Base-by-base conservation (phyloP, 2,113 vertebrate species). In the Emydocephalus ijimae region DNA sequence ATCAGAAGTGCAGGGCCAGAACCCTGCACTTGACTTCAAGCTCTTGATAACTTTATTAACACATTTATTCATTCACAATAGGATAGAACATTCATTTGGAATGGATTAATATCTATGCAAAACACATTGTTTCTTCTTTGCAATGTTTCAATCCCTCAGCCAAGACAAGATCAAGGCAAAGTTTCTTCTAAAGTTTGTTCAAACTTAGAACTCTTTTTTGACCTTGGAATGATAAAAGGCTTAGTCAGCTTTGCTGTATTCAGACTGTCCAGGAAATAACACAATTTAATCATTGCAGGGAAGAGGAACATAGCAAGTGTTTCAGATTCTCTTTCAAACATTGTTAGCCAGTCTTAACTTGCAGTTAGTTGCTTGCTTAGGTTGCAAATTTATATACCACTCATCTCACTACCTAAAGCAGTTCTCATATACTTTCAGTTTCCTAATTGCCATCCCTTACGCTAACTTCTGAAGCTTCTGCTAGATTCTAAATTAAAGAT, bases 211-310 rank as follows among this genome's bases (percentile, higher is more conserved):
- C n/a, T 45, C 94, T 18, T 90, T 69, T 96, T 94, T 96, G 93
- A 95, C 96, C 95, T 96, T 96, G 93, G 45, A 94, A 59, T 39
- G 55, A 92, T 57, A 43, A 94, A 87, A 95, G 89, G 95, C 96
- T 96, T 94, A 96, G 95, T 96, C 96, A 97, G 94, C 91, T 55
- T 96, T 92, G 54, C 89, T 89, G 56, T 91, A 94, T 91, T 93
- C 90, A 85, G 88, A 85, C 88, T 55, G 87, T 57, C 88, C 26
- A 89, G 12, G 61, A 93, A 87, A 91, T 23, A 45, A 34, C 94
- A 93, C 87, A 93, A 94, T 87, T 61, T 89, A 89, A 96, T 93
- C 39, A 92, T 18, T 52, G 59, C 69, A 85, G 23, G 45, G n/a
- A 69, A 10, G 92, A 93, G 24, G 26, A 7, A 10, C 93, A 95